These are phyloP conservation scores for Acanthurus tractus DNA, from an alignment of 2,797 vertebrate genomes.

Conservation along the genomic window DNA sequence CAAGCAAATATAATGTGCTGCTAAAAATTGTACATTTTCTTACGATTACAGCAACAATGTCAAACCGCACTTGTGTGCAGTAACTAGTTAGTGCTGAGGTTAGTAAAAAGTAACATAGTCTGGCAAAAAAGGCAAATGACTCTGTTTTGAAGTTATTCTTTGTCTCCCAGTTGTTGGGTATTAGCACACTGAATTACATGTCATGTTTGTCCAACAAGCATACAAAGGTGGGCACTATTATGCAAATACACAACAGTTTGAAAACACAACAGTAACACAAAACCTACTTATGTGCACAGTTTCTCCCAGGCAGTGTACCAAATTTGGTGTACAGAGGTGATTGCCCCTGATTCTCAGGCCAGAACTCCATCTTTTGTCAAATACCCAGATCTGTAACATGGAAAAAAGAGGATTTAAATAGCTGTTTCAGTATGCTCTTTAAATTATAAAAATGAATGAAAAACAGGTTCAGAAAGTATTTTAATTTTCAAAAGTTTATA, in stretches of 20 bases:
- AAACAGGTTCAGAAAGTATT: background rate
- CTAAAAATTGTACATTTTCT: background rate
- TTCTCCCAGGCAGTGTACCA: conserved; percentile 78
- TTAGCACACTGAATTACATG: background rate
- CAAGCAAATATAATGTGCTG: background rate
- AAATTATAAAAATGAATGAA: background rate
- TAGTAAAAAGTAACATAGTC: background rate
- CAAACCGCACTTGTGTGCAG: too few species aligned
- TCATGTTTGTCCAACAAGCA: background rate
- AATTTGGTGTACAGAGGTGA: conserved; percentile 71
- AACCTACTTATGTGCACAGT: conserved; percentile 77
- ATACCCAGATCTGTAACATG: conserved; percentile 56
- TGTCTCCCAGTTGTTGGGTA: background rate
- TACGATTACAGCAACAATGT: background rate
- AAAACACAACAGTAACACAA: background rate
- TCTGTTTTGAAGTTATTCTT: background rate
- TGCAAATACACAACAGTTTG: background rate
- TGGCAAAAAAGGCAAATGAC: background rate
- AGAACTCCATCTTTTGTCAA: conserved; percentile 79
- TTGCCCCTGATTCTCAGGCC: conserved; percentile 74
- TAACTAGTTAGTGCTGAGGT: background rate
- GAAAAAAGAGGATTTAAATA: background rate
- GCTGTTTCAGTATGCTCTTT: background rate
- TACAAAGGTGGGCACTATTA: background rate
- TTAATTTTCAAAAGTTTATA: background rate